Base-by-base conservation (phyloP, 2,888 invertebrate genomes). In the Holacanthella duospinosa region DNA sequence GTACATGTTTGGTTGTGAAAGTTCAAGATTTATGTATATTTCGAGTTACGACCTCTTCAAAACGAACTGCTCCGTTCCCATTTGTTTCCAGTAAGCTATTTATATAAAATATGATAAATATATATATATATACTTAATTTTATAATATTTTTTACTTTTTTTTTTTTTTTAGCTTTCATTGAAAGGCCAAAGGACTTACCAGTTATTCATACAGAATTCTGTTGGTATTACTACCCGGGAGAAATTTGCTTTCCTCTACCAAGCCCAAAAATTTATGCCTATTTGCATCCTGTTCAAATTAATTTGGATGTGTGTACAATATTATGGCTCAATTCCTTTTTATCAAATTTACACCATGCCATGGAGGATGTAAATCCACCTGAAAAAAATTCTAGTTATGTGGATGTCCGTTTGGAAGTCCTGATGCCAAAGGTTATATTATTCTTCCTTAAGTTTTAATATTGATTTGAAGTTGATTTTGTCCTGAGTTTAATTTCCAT, bases 201-300 rank as follows among this genome's bases (percentile, higher is more conserved):
- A 24, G 85, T 94, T 29, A 76, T 97, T n/a, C 96, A 97, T 78
- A 88, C 94, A 0, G 97, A 99, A 77, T 88, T 94, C 71, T 93
- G 93, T 0, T 91, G 92, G 76, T 97, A 93, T 78, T 97, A 96
- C 77, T 95, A 95, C 76, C 94, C 95, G 0, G 91, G 89, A 55
- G 91, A 92, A 75, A 84, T 87, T 63, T 86, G 87, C 74, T 92
- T 91, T 80, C 92, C 93, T 95, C 95, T 96, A 70, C 97, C 97
- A 43, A 86, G 93, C 54, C 89, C 95, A 21, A 93, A 94, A 77
- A 82, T 93, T 72, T 96, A 90, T 79, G 86, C 89, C 19, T 89
- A 94, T 75, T 77, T 95, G 29, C 93, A 94, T 78, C 97, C 97
- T 0, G 82, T 96, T 60, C 86, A 89, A 74, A 79, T 96, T 54